These are phyloP conservation scores for Balaeniceps rex DNA, from an alignment of 2,113 vertebrate genomes.

Conservation along the genomic window DNA sequence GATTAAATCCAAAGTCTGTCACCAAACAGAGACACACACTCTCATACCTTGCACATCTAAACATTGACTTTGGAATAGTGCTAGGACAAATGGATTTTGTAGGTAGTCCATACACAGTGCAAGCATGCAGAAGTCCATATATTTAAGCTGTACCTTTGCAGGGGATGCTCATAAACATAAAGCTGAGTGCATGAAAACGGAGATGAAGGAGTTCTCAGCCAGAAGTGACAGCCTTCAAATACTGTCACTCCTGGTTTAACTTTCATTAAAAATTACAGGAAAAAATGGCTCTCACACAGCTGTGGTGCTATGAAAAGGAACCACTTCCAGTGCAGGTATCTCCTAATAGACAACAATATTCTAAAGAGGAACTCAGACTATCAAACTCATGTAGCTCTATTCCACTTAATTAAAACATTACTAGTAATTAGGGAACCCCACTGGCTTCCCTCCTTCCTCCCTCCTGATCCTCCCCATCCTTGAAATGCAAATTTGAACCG, in stretches of 20 bases:
- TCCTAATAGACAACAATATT: not conserved
- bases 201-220: not conserved
- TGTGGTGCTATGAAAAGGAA: not conserved
- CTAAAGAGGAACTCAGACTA: not conserved
- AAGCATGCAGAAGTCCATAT: fast-evolving
- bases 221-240: slow-evolving; percentile 12
- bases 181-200: not conserved
- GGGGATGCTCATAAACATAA: not conserved
- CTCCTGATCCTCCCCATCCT: not conserved
- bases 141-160: not conserved
- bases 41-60: not conserved
- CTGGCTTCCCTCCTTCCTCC: not conserved
- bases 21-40: not conserved
- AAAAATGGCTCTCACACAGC: not conserved
- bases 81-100: not conserved
- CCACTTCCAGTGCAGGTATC: not conserved
- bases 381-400: not conserved
- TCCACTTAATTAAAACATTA: not conserved
- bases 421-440: not conserved
- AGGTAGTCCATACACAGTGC: not conserved
- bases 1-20: not conserved
- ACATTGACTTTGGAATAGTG: not conserved
- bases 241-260: not conserved
- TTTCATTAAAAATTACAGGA: not conserved
- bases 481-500: not conserved